phyloP scores from a whole-genome alignment of 2,113 vertebrate genomes.

The Pygoscelis antarcticus region DNA sequence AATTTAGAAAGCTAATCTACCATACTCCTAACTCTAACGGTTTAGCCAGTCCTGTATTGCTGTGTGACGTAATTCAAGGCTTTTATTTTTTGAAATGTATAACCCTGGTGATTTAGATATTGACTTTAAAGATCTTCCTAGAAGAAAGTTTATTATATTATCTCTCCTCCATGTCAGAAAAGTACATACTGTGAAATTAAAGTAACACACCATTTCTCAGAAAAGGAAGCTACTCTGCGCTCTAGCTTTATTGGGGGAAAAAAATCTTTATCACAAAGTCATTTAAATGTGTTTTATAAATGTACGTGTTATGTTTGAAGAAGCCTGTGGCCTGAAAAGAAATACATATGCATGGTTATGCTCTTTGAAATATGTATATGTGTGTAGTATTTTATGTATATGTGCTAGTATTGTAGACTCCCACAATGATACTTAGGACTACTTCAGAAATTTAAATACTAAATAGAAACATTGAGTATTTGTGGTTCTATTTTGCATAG shows the following conservation, averaged over 20 bases:
- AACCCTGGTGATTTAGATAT: slow-evolving; percentile 9
- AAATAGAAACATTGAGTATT: background rate
- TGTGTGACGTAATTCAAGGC: background rate
- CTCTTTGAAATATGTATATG: background rate
- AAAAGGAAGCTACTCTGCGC: background rate
- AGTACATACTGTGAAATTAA: slow-evolving; percentile 43
- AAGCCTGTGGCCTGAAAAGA: background rate
- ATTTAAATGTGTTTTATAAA: background rate
- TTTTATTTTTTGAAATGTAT: background rate
- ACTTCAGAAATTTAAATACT: background rate
- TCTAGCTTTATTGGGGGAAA: background rate
- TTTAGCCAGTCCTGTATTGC: background rate
- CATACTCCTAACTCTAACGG: background rate
- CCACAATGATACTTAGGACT: background rate
- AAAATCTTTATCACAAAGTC: background rate
- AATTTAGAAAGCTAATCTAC: background rate
- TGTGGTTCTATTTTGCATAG: background rate
- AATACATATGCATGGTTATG: background rate
- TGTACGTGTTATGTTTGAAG: background rate
- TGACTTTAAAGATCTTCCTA: slow-evolving; percentile 16
- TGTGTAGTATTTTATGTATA: background rate
- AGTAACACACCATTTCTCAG: background rate
- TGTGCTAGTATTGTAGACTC: background rate
- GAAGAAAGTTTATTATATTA: slow-evolving; percentile 21
- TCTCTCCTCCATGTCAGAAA: background rate